These are phyloP conservation scores for Troides oblongomaculatus DNA, from an alignment of 2,888 invertebrate genomes.

Conservation along the genomic window DNA sequence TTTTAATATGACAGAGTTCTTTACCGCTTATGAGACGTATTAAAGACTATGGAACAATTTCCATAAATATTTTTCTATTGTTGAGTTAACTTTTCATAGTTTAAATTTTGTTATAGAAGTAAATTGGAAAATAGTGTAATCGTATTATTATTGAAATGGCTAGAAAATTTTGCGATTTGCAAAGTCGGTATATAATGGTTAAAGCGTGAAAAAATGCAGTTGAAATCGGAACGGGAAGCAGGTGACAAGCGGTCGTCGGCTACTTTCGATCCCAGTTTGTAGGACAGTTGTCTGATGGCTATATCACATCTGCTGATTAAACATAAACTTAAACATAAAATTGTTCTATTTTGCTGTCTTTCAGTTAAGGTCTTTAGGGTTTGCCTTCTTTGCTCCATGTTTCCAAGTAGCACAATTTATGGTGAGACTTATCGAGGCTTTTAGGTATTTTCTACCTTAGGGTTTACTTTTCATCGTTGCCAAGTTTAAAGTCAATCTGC, in stretches of 20 bases:
- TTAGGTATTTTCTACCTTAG: no score
- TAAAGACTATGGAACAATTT: background rate
- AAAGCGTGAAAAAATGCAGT: slow-evolving; percentile 35
- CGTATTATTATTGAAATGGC: background rate
- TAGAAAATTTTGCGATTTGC: background rate
- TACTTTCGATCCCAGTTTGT: slow-evolving; percentile 46
- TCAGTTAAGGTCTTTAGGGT: no score
- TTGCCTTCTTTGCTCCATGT: no score
- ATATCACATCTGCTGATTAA: slow-evolving; percentile 16
- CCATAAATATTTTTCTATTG: background rate
- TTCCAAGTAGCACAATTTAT: no score
- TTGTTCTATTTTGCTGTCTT: no score
- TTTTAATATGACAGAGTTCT: background rate
- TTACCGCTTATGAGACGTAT: background rate
- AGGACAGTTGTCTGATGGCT: slow-evolving; percentile 14
- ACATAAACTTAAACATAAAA: no score
- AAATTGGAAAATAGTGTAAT: background rate
- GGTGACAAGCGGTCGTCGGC: slow-evolving; percentile 44
- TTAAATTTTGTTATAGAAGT: background rate
- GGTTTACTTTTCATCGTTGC: no score
- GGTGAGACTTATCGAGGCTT: no score
- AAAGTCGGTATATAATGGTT: slow-evolving; percentile 15
- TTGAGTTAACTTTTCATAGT: background rate
- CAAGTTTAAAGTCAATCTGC: no score
- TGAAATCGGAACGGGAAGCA: slow-evolving; percentile 51